Conservation (phyloP, 2,113 vertebrate species). For the Salminus brasiliensis region DNA sequence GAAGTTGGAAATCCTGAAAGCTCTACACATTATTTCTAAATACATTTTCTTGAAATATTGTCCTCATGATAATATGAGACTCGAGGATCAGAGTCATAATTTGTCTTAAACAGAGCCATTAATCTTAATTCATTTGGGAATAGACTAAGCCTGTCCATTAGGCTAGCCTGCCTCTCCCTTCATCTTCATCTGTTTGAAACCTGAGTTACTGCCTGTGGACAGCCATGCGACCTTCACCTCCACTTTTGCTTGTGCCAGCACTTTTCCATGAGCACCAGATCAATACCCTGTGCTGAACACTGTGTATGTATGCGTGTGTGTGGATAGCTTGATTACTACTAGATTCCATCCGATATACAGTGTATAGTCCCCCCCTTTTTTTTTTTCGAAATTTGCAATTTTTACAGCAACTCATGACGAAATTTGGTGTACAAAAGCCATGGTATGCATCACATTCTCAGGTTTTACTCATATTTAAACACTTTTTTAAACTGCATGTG, state of each 20-base stretch:
- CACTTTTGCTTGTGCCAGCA: slow-evolving; percentile 57
- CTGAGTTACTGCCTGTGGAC: slow-evolving; percentile 52
- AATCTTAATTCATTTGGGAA: slow-evolving; percentile 41
- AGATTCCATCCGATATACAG: slow-evolving; percentile 29
- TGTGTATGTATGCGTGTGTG: slow-evolving; percentile 31
- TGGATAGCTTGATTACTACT: slow-evolving; percentile 39
- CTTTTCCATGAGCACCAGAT: slow-evolving; percentile 54
- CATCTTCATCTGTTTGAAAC: slow-evolving; percentile 54
- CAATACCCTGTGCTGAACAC: slow-evolving; percentile 48
- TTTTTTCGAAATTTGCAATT: background rate
- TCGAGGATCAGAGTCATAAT: slow-evolving; percentile 32
- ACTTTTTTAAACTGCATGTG: background rate
- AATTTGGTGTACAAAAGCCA: background rate
- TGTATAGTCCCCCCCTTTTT: slow-evolving; percentile 21
- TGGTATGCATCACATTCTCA: background rate
- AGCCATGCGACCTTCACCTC: slow-evolving; percentile 60
- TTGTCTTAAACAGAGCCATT: slow-evolving; percentile 38
- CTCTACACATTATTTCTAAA: background rate
- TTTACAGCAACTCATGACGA: background rate
- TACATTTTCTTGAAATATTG: slow-evolving; percentile 9
- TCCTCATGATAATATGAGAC: background rate
- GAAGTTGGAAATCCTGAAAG: background rate
- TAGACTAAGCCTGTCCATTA: slow-evolving; percentile 47
- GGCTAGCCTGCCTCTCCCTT: slow-evolving; percentile 37
- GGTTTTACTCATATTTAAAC: background rate